Evolutionary conservation across 2,888 invertebrate genomes (phyloP).

Genomic region (Habrosyne pyritoides): DNA sequence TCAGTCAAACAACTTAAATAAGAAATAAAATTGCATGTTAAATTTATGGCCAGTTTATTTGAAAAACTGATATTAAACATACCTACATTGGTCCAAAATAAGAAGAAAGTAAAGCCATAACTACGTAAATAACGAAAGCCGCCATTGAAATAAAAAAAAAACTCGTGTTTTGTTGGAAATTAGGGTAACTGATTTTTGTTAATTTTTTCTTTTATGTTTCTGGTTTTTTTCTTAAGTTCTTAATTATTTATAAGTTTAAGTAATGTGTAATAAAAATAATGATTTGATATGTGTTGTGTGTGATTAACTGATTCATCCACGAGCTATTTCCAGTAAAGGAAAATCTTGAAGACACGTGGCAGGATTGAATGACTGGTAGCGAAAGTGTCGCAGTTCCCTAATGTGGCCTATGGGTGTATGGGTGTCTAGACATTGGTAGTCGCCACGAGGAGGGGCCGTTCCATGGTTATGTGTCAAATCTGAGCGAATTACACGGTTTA

Average conservation of each 20-base stretch:
- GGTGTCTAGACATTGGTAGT: conserved; percentile 74
- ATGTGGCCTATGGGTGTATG: conserved; percentile 77
- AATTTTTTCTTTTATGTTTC: conserved; percentile 21
- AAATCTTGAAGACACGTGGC: conserved; percentile 66
- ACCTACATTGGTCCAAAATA: no score
- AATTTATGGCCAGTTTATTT: no score
- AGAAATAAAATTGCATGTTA: no score
- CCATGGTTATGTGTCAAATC: conserved; percentile 74
- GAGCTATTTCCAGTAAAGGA: conserved; percentile 33
- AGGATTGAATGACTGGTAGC: conserved; percentile 72
- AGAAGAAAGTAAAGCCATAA: no score
- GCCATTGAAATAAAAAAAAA: no score
- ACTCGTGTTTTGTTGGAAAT: background rate
- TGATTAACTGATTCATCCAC: background rate
- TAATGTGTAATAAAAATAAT: conserved; percentile 34
- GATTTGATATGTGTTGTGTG: conserved; percentile 36
- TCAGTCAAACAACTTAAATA: no score
- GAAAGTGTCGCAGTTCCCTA: conserved; percentile 61
- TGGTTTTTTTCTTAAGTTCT: background rate
- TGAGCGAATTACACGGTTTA: conserved; percentile 74
- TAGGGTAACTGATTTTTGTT: conserved; percentile 14
- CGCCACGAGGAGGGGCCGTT: conserved; percentile 71
- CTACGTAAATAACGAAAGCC: no score
- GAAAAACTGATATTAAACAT: no score
- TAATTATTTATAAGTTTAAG: background rate